Conservation (phyloP, 2,888 invertebrate species). For the Noctua janthina region DNA sequence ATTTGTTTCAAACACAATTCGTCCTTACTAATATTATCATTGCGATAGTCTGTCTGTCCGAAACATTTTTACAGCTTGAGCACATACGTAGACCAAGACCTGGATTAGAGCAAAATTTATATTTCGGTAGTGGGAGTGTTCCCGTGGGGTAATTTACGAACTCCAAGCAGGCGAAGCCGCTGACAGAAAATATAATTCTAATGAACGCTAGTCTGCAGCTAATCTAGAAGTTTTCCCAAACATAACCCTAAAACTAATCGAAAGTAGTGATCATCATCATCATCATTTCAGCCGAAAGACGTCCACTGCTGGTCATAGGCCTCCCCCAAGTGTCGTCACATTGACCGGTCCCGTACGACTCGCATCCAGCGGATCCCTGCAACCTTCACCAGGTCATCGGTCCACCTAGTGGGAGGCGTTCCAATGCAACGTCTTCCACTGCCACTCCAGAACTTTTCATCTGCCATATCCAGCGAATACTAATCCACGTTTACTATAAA, state of each 20-base stretch:
- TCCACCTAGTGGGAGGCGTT: too few species aligned
- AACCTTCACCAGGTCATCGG: too few species aligned
- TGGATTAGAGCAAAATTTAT: neutral
- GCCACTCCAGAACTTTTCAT: neutral
- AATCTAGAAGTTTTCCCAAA: neutral
- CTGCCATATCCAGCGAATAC: neutral
- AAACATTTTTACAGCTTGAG: neutral
- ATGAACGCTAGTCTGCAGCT: neutral
- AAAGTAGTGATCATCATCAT: neutral
- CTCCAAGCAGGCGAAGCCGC: neutral
- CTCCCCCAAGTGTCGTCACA: too few species aligned
- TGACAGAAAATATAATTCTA: neutral
- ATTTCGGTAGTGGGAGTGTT: neutral
- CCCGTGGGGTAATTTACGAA: too few species aligned
- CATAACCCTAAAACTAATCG: neutral
- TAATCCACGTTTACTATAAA: neutral
- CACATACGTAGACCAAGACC: neutral
- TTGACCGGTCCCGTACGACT: too few species aligned
- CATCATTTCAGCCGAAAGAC: too few species aligned
- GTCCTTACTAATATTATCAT: neutral
- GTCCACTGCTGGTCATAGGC: too few species aligned
- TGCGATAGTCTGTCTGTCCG: neutral
- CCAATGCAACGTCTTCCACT: too few species aligned
- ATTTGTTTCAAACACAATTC: neutral
- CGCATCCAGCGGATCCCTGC: too few species aligned